phyloP scores from a whole-genome alignment of 2,797 vertebrate species.

The Enteromius trimaculatus region DNA sequence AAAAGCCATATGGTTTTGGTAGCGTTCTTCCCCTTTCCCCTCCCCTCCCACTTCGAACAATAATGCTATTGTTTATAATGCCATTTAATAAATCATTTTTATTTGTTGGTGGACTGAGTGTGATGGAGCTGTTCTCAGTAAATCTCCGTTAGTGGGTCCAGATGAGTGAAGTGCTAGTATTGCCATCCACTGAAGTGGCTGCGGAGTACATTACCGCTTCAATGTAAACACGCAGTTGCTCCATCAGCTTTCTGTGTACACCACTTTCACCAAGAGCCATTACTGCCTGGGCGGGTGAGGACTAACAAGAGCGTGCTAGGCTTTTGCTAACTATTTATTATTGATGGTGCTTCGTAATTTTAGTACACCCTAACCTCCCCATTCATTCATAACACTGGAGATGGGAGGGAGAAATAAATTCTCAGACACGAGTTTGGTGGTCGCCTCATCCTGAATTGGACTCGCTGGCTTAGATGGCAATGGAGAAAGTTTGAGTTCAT shows the following conservation, averaged over 20 bases:
- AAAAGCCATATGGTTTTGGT: constrained; percentile 19
- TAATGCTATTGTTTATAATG: constrained; percentile 54
- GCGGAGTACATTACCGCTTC: constrained; percentile 57
- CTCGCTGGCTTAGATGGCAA: background rate
- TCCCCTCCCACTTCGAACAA: constrained; percentile 31
- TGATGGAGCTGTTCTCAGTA: constrained; percentile 47
- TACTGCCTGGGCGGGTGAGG: constrained; percentile 54
- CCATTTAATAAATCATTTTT: constrained; percentile 50
- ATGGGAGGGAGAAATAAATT: constrained; percentile 9
- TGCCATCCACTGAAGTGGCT: constrained; percentile 21
- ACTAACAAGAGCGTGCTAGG: constrained; percentile 39
- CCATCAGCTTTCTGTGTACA: constrained; percentile 60
- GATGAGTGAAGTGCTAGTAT: constrained; percentile 41
- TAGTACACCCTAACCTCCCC: constrained; percentile 38
- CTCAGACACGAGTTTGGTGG: background rate
- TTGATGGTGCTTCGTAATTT: constrained; percentile 51
- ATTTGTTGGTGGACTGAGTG: constrained; percentile 45
- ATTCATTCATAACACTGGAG: constrained; percentile 45
- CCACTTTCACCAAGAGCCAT: constrained; percentile 56
- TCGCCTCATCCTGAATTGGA: constrained; percentile 14
- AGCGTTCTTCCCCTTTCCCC: constrained; percentile 4
- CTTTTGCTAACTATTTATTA: constrained; percentile 54
- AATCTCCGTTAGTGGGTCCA: background rate
- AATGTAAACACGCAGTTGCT: constrained; percentile 60
- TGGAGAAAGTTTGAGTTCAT: background rate